Evolutionary conservation across 2,113 vertebrate genomes (phyloP).

Genomic region (Panthera leo): DNA sequence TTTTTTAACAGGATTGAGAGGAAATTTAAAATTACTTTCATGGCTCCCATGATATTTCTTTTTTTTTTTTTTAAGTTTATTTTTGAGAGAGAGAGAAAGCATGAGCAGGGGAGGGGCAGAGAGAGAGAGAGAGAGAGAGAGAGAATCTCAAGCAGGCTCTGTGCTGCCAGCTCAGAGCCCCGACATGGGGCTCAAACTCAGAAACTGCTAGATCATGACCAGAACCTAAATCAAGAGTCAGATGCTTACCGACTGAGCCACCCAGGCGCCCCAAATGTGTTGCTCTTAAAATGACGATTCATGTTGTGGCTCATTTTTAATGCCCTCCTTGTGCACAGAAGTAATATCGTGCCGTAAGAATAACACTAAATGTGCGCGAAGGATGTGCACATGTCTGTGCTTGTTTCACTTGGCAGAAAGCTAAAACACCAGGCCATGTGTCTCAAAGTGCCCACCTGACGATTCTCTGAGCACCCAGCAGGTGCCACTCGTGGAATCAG

Average conservation of each 20-base stretch:
- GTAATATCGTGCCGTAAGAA: background rate
- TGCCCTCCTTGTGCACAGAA: background rate
- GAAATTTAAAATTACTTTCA: background rate
- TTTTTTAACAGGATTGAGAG: background rate
- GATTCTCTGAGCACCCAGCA: background rate
- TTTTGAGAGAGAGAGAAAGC: no score
- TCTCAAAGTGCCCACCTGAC: background rate
- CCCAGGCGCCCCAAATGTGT: background rate
- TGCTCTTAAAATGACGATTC: background rate
- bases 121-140: no score
- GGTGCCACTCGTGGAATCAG: background rate
- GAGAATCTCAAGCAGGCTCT: no score
- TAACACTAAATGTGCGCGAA: background rate
- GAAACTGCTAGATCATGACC: no score
- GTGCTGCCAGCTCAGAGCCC: no score
- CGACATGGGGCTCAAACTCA: no score
- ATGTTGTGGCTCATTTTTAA: background rate
- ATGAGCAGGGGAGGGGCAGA: no score
- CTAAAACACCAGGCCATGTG: background rate
- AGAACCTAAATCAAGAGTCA: no score
- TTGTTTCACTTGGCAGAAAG: background rate
- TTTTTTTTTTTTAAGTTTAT: no score
- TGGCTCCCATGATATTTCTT: background rate
- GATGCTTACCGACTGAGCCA: no score
- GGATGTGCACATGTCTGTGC: fast-evolving